Conservation (phyloP, 2,888 invertebrate species). For the Noctua comes region DNA sequence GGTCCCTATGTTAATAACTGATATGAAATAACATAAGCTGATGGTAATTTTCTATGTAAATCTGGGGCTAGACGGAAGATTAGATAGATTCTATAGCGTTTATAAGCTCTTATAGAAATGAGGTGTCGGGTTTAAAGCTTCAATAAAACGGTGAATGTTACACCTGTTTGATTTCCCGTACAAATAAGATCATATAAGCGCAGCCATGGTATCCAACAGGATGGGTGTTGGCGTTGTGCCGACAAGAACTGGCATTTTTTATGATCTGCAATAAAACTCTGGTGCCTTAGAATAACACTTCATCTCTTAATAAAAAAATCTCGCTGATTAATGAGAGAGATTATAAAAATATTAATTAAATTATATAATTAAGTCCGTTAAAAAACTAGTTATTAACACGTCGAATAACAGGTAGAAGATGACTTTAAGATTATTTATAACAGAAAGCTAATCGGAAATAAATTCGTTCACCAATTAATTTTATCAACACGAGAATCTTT, state of each 20-base stretch:
- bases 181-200: neutral
- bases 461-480: conserved; percentile 64
- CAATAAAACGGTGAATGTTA: conserved; percentile 19
- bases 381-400: conserved; percentile 48
- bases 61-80: neutral
- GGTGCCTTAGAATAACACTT: neutral
- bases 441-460: conserved; percentile 68
- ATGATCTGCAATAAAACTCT: conserved; percentile 36
- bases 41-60: neutral
- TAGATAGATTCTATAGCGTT: neutral
- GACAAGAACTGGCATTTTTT: conserved; percentile 24
- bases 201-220: conserved; percentile 10
- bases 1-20: neutral
- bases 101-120: neutral
- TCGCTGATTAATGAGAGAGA: conserved; percentile 37
- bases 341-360: conserved; percentile 54
- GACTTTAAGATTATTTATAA: conserved; percentile 43
- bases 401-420: conserved; percentile 39
- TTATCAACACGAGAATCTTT: conserved; percentile 60
- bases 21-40: too few species aligned
- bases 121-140: neutral
- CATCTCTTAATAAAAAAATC: conserved; percentile 21
- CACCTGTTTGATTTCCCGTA: conserved; percentile 28
- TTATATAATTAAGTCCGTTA: conserved; percentile 50
- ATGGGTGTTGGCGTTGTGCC: conserved; percentile 20